Evolutionary conservation across 2,797 vertebrate species (phyloP).

Genomic region (Sebastes taczanowskii): DNA sequence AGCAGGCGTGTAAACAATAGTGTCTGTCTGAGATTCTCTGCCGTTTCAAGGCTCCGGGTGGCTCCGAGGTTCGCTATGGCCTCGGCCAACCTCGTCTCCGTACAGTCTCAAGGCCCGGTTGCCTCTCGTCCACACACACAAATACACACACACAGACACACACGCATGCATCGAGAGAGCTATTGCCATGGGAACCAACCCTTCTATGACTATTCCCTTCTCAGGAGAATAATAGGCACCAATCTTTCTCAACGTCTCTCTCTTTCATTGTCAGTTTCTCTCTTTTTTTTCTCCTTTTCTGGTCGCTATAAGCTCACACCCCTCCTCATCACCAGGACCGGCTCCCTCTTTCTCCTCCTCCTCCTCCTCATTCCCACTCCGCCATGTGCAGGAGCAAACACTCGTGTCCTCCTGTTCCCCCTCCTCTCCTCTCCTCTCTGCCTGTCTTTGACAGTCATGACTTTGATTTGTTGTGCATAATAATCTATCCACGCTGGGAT

Average conservation of each 20-base stretch:
- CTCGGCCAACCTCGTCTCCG: constrained; percentile 51
- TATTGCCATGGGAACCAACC: constrained; percentile 87
- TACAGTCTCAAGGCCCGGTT: constrained; percentile 55
- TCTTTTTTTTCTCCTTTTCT: constrained; percentile 37
- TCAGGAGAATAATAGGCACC: constrained; percentile 83
- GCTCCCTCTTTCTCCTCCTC: background rate
- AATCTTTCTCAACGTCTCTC: constrained; percentile 70
- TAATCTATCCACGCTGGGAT: constrained; percentile 45
- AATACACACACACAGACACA: constrained; percentile 22
- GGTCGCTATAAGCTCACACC: constrained; percentile 20
- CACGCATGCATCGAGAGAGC: constrained; percentile 58
- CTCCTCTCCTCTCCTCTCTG: background rate
- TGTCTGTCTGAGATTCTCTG: constrained; percentile 39
- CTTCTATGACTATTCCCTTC: constrained; percentile 79
- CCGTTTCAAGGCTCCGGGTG: constrained; percentile 53
- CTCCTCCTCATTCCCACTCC: constrained; percentile 2
- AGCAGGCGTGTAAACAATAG: constrained; percentile 40
- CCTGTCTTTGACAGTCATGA: constrained; percentile 34
- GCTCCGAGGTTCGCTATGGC: constrained; percentile 24
- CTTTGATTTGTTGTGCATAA: constrained; percentile 48
- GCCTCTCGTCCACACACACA: constrained; percentile 23
- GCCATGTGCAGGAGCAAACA: constrained; percentile 25
- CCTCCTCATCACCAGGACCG: constrained; percentile 19
- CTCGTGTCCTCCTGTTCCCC: constrained; percentile 9
- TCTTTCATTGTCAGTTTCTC: constrained; percentile 58